Conservation (phyloP, 1,140 invertebrate genomes). For the Hypsibius dujardini region DNA sequence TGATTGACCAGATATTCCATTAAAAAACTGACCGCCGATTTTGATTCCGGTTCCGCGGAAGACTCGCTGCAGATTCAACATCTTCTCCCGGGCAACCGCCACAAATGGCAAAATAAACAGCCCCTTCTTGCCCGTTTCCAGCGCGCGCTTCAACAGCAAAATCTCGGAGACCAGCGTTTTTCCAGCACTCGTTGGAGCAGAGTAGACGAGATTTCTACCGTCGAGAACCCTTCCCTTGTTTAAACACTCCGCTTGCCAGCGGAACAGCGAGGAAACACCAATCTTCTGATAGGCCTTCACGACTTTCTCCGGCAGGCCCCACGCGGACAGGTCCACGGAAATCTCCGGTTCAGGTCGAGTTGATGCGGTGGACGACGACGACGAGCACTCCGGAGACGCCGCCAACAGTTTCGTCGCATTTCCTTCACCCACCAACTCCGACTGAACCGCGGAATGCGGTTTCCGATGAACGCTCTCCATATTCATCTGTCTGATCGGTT, state of each 20-base stretch:
- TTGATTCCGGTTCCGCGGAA: not conserved
- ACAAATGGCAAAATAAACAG: constrained; percentile 89
- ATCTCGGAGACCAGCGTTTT: constrained; percentile 94
- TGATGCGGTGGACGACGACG: too few species aligned
- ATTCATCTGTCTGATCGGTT: too few species aligned
- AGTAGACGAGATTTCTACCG: constrained; percentile 73
- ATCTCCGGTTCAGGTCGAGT: not conserved
- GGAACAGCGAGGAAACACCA: constrained; percentile 58
- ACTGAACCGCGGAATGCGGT: too few species aligned
- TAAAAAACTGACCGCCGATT: not conserved
- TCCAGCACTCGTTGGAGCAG: constrained; percentile 86
- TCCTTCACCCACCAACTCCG: too few species aligned
- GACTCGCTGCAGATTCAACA: constrained; percentile 59
- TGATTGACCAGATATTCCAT: too few species aligned
- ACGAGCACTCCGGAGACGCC: too few species aligned
- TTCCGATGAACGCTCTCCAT: too few species aligned
- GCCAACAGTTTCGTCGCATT: too few species aligned
- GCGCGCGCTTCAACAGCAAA: constrained; percentile 65
- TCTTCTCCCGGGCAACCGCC: constrained; percentile 85
- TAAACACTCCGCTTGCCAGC: constrained; percentile 75
- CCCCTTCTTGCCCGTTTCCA: constrained; percentile 73
- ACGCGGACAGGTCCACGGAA: not conserved
- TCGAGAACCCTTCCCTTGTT: constrained; percentile 43
- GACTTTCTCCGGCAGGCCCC: not conserved
- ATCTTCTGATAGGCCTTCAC: constrained; percentile 28